These are phyloP conservation scores for Chloropsis cyanopogon DNA, from an alignment of 2,113 vertebrate species.

Conservation along the genomic window DNA sequence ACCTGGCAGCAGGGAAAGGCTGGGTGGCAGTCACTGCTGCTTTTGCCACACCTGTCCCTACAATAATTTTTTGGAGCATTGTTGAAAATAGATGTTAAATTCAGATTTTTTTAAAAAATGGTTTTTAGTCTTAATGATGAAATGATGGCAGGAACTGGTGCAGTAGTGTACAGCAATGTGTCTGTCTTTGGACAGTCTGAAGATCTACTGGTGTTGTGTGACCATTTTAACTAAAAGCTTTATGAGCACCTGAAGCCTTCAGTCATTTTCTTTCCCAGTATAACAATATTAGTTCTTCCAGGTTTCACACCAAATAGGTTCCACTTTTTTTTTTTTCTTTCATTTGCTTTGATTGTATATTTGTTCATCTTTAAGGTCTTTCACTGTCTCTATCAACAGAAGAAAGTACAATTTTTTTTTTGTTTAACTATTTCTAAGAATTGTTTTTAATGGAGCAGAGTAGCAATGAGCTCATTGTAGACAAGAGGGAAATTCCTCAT, in stretches of 20 bases:
- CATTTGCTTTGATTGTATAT: neutral
- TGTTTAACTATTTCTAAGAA: neutral
- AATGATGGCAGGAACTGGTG: neutral
- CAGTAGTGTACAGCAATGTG: neutral
- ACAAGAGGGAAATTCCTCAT: neutral
- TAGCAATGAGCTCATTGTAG: neutral
- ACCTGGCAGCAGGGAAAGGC: neutral
- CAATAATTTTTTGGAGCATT: neutral
- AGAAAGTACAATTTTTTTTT: neutral
- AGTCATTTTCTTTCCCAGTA: neutral
- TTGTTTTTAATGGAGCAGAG: neutral
- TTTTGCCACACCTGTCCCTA: neutral
- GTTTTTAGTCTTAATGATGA: rapidly evolving
- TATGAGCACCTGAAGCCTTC: neutral
- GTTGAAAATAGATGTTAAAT: neutral
- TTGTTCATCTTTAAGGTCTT: neutral
- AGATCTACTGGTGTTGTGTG: neutral
- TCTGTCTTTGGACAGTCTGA: neutral
- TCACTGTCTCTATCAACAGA: neutral
- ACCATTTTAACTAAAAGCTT: neutral
- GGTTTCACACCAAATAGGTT: neutral
- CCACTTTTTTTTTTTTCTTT: neutral
- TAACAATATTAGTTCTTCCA: neutral
- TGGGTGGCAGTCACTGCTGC: neutral
- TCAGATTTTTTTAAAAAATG: too few species aligned